Conservation (phyloP, 2,113 vertebrate species). For the Rissa tridactyla region DNA sequence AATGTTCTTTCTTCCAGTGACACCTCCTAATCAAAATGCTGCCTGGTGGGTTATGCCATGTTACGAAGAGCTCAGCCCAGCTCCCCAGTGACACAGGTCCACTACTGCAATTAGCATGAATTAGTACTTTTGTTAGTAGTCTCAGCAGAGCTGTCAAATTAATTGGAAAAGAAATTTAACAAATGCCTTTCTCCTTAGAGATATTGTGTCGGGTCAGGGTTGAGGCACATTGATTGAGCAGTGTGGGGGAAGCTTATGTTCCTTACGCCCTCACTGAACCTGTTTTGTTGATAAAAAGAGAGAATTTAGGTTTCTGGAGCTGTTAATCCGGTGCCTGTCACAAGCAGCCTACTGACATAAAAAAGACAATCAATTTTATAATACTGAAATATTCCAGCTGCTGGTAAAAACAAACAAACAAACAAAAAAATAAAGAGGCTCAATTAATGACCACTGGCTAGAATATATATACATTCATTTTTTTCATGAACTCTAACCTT, state of each 20-base stretch:
- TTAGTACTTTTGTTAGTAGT: constrained; percentile 33
- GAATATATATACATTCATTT: background rate
- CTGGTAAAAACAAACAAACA: background rate
- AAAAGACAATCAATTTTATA: background rate
- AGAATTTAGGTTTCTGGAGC: background rate
- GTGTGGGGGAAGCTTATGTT: background rate
- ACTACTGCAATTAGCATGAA: constrained; percentile 49
- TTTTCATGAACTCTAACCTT: background rate
- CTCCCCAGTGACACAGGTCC: background rate
- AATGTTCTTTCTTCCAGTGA: background rate
- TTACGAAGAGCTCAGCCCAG: background rate
- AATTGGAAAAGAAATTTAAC: constrained; percentile 60
- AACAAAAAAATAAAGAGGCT: background rate
- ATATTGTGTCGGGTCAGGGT: background rate
- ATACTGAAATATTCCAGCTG: background rate
- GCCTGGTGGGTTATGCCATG: background rate
- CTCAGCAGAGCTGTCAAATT: constrained; percentile 50
- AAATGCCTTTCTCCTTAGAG: constrained; percentile 11
- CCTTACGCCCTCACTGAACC: background rate
- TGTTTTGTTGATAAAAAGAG: background rate
- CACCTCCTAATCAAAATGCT: constrained; percentile 8
- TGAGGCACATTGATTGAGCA: background rate
- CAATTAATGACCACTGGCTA: background rate
- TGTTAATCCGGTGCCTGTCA: background rate
- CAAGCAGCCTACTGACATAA: background rate